These are phyloP conservation scores for Elmis aenea DNA, from an alignment of 2,888 invertebrate genomes.

Conservation along the genomic window DNA sequence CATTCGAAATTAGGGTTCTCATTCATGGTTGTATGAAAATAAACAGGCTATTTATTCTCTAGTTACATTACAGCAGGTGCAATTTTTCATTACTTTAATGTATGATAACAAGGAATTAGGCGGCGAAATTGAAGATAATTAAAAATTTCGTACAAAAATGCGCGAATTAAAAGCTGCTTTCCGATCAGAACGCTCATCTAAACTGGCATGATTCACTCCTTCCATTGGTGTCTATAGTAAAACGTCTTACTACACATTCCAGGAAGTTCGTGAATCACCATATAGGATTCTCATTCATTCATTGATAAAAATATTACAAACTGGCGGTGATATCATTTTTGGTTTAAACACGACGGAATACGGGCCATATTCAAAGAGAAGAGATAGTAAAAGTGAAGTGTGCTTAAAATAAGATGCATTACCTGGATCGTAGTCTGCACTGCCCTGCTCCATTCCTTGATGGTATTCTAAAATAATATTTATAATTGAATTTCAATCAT, in stretches of 20 bases:
- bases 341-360: too few relatives aligned
- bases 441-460: constrained; percentile 72
- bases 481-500: constrained; percentile 4
- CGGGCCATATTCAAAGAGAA: too few relatives aligned
- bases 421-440: constrained; percentile 79
- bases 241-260: constrained; percentile 16
- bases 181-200: background rate
- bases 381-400: background rate
- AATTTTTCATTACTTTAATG: too few relatives aligned
- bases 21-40: too few relatives aligned
- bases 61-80: too few relatives aligned
- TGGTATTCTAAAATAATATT: constrained; percentile 65
- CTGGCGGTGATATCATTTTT: constrained; percentile 9
- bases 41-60: too few relatives aligned
- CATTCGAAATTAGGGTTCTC: constrained; percentile 27
- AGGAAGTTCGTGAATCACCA: constrained; percentile 16
- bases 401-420: constrained; percentile 29
- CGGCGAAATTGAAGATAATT: background rate
- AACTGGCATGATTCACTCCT: constrained; percentile 8
- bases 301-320: constrained; percentile 6
- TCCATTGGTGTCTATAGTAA: constrained; percentile 11
- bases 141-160: background rate
- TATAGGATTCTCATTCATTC: constrained; percentile 11
- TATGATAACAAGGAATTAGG: background rate
- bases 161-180: constrained; percentile 2